Conservation (phyloP, 2,113 vertebrate species). For the Natator depressus region DNA sequence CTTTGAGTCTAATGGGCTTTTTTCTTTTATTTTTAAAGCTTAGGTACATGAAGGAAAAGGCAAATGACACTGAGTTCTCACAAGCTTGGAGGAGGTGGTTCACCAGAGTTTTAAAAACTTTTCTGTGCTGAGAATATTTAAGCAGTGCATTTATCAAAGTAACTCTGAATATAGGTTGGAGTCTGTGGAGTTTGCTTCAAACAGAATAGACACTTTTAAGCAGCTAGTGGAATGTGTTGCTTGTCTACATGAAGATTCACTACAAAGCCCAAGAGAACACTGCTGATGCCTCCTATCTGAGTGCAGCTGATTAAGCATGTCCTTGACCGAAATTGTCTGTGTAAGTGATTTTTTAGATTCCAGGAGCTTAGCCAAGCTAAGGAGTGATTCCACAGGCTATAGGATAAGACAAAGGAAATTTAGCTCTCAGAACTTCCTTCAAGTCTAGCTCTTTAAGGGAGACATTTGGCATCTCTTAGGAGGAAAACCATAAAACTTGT, state of each 20-base stretch:
- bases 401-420: constrained; percentile 36
- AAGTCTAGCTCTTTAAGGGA: constrained; percentile 44
- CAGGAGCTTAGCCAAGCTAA: constrained; percentile 59
- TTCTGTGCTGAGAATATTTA: constrained; percentile 58
- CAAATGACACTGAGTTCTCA: constrained; percentile 15
- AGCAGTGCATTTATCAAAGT: constrained; percentile 66
- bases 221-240: constrained; percentile 33
- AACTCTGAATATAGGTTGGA: constrained; percentile 49
- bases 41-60: not conserved
- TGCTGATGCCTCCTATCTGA: constrained; percentile 49
- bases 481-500: constrained; percentile 29
- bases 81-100: constrained; percentile 27
- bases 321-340: constrained; percentile 50
- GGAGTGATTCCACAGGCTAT: constrained; percentile 44
- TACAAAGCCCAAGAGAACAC: constrained; percentile 66
- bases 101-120: constrained; percentile 46
- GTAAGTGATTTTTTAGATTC: constrained; percentile 51
- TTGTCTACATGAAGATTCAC: constrained; percentile 54
- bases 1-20: constrained; percentile 58
- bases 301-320: constrained; percentile 59
- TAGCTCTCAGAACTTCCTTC: constrained; percentile 49
- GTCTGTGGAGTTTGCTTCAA: constrained; percentile 63
- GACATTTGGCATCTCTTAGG: constrained; percentile 1
- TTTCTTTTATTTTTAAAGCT: constrained; percentile 19
- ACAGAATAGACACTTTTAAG: constrained; percentile 56